A percentile compares a stretch with the other conserved stretches of the same genome.
Conservation (phyloP, 1,140 invertebrate genomes). For the Polypedilum vanderplanki region DNA sequence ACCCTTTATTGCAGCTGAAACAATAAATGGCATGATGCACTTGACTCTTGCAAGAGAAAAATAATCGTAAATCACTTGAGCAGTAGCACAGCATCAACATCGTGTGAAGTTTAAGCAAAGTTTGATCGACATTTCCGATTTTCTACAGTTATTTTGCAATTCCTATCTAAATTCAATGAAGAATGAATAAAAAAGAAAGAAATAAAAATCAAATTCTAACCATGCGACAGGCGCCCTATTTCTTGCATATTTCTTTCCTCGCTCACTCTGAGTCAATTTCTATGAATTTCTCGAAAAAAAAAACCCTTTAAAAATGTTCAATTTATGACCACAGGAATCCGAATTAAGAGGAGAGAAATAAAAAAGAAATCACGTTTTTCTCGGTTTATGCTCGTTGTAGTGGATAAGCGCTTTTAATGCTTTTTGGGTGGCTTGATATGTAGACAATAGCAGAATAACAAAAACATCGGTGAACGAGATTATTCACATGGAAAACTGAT, state of each 20-base stretch:
- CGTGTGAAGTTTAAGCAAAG: too few relatives aligned
- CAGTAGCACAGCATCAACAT: too few relatives aligned
- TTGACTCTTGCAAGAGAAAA: too few relatives aligned
- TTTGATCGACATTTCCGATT: too few relatives aligned
- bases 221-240: neutral
- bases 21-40: too few relatives aligned
- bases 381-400: neutral
- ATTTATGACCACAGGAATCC: slow-evolving; percentile 27
- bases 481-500: neutral
- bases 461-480: neutral
- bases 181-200: too few relatives aligned
- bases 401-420: neutral
- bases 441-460: neutral
- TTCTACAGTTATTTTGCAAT: too few relatives aligned
- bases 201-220: too few relatives aligned
- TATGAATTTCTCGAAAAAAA: neutral
- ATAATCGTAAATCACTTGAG: too few relatives aligned
- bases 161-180: too few relatives aligned
- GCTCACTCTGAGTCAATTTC: neutral
- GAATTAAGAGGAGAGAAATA: neutral
- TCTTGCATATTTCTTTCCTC: neutral
- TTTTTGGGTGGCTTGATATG: slow-evolving; percentile 21
- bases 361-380: slow-evolving; percentile 3
- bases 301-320: neutral
- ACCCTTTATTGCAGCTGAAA: too few relatives aligned